A percentile compares a stretch with the other conserved stretches of the same genome.
These are phyloP conservation scores for Brachirus orientalis DNA, from an alignment of 2,113 vertebrate species.

Conservation along the genomic window DNA sequence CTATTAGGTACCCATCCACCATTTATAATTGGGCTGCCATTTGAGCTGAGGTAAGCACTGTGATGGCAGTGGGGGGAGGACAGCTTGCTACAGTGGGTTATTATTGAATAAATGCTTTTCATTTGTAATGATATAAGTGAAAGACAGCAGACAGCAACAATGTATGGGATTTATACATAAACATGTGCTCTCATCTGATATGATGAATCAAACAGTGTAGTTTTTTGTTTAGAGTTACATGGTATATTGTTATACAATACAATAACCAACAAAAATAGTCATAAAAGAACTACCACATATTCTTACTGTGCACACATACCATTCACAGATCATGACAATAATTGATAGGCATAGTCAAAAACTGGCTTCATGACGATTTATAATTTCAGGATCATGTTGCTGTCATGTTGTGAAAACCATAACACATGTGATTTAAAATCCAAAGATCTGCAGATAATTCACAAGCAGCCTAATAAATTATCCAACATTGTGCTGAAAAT, in stretches of 20 bases:
- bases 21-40: constrained; percentile 67
- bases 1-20: constrained; percentile 55
- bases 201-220: constrained; percentile 12
- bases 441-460: constrained; percentile 43
- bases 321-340: constrained; percentile 19
- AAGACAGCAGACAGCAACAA: constrained; percentile 20
- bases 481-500: constrained; percentile 46
- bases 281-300: neutral
- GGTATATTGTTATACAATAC: too few species aligned
- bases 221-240: too few species aligned
- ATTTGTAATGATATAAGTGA: constrained; percentile 42
- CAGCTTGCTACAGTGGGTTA: constrained; percentile 61
- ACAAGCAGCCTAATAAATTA: constrained; percentile 56
- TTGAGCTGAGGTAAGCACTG: constrained; percentile 57
- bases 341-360: constrained; percentile 21
- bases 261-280: too few species aligned
- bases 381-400: constrained; percentile 15
- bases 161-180: too few species aligned
- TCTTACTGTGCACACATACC: neutral
- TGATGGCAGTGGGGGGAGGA: constrained; percentile 32
- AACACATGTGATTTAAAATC: constrained; percentile 24
- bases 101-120: constrained; percentile 65
- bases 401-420: constrained; percentile 2
- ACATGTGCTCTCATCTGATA: constrained; percentile 8
- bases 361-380: constrained; percentile 1